These are phyloP conservation scores for Noctua pronuba DNA, from an alignment of 2,888 invertebrate species.

Conservation along the genomic window DNA sequence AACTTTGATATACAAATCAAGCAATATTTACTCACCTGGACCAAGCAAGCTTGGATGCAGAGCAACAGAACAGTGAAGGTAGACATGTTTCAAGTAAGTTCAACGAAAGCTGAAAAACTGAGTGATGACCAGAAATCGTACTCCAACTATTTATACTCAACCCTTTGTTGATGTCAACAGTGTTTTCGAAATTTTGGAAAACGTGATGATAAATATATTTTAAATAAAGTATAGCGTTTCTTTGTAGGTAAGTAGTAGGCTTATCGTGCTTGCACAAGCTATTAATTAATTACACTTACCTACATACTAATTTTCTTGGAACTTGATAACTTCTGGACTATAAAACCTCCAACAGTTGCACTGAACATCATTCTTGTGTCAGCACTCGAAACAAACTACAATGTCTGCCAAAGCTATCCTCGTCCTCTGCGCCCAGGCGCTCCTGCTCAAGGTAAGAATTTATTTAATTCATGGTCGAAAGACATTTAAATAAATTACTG, in stretches of 20 bases:
- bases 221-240: neutral
- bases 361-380: neutral
- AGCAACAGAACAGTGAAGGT: slow-evolving; percentile 67
- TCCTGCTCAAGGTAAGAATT: too few relatives aligned
- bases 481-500: too few relatives aligned
- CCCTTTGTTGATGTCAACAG: neutral
- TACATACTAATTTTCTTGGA: neutral
- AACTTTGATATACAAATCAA: neutral
- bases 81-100: slow-evolving; percentile 65
- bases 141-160: slow-evolving; percentile 8
- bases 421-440: neutral
- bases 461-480: too few relatives aligned
- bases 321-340: slow-evolving; percentile 17
- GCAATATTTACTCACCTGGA: slow-evolving; percentile 54
- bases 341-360: slow-evolving; percentile 14
- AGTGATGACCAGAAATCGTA: slow-evolving; percentile 17
- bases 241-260: neutral
- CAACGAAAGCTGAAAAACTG: slow-evolving; percentile 46
- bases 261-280: slow-evolving; percentile 1
- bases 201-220: slow-evolving; percentile 1
- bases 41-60: slow-evolving; percentile 71
- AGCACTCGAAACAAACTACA: neutral
- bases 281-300: neutral
- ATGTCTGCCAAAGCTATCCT: neutral
- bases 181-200: neutral